Evolutionary conservation across 2,888 invertebrate species (phyloP).

Genomic region (Cantharis rufa): DNA sequence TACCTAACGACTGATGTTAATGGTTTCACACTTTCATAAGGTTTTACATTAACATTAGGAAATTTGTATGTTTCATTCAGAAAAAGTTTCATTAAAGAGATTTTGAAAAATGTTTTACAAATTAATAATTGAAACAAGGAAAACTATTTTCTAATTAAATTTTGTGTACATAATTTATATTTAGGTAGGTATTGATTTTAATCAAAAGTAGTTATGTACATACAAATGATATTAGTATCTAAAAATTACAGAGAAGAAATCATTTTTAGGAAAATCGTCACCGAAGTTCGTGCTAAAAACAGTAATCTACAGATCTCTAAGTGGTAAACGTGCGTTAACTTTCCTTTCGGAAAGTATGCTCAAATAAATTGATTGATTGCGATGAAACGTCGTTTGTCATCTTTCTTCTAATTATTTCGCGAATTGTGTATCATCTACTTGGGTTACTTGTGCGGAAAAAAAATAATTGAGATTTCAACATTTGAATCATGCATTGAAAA

Average conservation of each 20-base stretch:
- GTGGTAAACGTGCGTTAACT: neutral
- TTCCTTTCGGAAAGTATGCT: neutral
- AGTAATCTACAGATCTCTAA: neutral
- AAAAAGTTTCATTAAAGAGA: too few species aligned
- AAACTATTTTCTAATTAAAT: too few species aligned
- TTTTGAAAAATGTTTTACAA: too few species aligned
- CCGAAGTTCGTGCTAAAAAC: neutral
- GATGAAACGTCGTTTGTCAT: neutral
- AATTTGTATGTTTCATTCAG: too few species aligned
- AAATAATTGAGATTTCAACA: neutral
- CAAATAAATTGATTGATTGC: neutral
- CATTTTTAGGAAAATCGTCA: neutral
- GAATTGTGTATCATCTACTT: neutral
- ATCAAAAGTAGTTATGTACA: neutral
- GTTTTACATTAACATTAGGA: too few species aligned
- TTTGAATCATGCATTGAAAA: neutral
- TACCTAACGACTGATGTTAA: too few species aligned
- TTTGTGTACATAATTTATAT: neutral
- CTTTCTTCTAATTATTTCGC: neutral
- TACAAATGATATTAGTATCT: neutral
- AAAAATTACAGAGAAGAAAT: neutral
- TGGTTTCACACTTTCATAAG: too few species aligned
- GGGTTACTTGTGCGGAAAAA: neutral
- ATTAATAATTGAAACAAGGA: too few species aligned
- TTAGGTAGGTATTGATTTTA: neutral